Evolutionary conservation across 1,140 invertebrate genomes (phyloP).

Genomic region (Bombus sibiricus): DNA sequence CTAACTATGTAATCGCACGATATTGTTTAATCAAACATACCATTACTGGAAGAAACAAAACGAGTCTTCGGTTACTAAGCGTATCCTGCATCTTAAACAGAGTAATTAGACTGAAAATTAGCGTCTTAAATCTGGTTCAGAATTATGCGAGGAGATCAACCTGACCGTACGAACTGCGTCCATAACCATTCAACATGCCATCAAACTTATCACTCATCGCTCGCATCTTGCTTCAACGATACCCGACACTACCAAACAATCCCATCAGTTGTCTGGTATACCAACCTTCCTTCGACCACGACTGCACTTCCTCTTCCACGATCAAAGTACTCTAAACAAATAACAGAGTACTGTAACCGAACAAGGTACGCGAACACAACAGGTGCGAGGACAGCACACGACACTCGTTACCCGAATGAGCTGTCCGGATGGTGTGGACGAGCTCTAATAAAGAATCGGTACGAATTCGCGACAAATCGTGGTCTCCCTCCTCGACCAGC

Average conservation of each 20-base stretch:
- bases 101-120: background rate
- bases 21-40: background rate
- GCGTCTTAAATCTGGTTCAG: too few relatives aligned
- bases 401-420: slow-evolving; percentile 42
- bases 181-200: too few relatives aligned
- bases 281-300: background rate
- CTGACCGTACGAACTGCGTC: too few relatives aligned
- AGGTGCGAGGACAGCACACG: slow-evolving; percentile 35
- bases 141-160: too few relatives aligned
- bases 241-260: background rate
- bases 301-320: background rate
- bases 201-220: too few relatives aligned
- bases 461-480: slow-evolving; percentile 19
- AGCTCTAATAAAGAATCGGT: slow-evolving; percentile 37
- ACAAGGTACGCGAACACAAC: slow-evolving; percentile 20
- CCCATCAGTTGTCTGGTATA: background rate
- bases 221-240: too few relatives aligned
- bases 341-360: background rate
- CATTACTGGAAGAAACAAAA: background rate
- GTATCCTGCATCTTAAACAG: background rate
- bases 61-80: background rate
- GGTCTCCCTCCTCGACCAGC: slow-evolving; percentile 27
- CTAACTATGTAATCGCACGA: background rate
- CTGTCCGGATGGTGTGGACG: background rate
- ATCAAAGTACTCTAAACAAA: too few relatives aligned